These are phyloP conservation scores for Tipula helvola DNA, from an alignment of 2,888 invertebrate genomes.

Conservation along the genomic window DNA sequence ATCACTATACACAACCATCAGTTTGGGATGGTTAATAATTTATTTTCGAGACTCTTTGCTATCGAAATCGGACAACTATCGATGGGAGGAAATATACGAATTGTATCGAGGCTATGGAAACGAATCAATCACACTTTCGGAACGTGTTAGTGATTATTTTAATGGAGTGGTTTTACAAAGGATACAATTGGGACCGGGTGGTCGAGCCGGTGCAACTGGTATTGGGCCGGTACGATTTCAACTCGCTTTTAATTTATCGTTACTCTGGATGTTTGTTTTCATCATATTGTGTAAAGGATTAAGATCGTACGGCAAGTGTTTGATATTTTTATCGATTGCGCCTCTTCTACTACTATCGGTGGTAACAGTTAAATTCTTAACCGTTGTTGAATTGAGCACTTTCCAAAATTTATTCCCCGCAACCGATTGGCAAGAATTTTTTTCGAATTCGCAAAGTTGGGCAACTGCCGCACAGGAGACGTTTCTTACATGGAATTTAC, in stretches of 20 bases:
- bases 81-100: constrained; percentile 66
- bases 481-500: constrained; percentile 77
- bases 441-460: constrained; percentile 74
- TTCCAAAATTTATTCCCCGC: constrained; percentile 55
- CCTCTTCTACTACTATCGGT: constrained; percentile 55
- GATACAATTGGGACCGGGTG: constrained; percentile 30
- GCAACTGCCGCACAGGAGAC: constrained; percentile 78
- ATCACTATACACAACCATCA: constrained; percentile 77
- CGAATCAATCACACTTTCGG: constrained; percentile 46
- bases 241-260: constrained; percentile 78
- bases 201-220: constrained; percentile 26
- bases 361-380: constrained; percentile 26
- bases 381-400: constrained; percentile 25
- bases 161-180: constrained; percentile 65
- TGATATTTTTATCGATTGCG: constrained; percentile 64
- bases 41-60: constrained; percentile 81
- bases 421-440: constrained; percentile 74
- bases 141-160: constrained; percentile 75
- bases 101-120: constrained; percentile 47
- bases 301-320: constrained; percentile 38
- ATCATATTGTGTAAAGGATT: constrained; percentile 78
- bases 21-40: constrained; percentile 83
- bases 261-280: constrained; percentile 84
- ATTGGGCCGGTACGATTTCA: constrained; percentile 44
- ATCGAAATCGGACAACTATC: constrained; percentile 61